Percentiles rank a stretch among this genome's conserved stretches.
These are phyloP conservation scores for Argya squamiceps DNA, from an alignment of 2,797 vertebrate species.

Conservation along the genomic window DNA sequence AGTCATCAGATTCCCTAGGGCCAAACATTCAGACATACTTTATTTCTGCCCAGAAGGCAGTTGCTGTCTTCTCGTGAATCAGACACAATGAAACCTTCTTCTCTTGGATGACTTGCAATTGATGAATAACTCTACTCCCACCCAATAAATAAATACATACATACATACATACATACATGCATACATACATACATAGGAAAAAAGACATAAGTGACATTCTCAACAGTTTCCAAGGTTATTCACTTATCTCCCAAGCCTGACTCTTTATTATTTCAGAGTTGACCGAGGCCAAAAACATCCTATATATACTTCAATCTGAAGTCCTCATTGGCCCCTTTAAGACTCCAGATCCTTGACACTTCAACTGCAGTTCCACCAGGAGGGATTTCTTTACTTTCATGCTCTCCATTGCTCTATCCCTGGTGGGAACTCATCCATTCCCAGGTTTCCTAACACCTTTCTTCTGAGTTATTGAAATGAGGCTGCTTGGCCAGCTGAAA, in stretches of 20 bases:
- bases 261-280: not conserved
- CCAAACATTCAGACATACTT: not conserved
- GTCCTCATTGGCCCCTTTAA: not conserved
- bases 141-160: not conserved
- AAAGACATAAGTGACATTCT: not conserved
- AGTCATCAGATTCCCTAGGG: not conserved
- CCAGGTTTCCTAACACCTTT: conserved; percentile 26
- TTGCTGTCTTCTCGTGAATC: not conserved
- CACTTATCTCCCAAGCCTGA: not conserved
- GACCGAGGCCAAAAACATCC: not conserved
- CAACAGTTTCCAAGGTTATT: not conserved
- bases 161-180: not conserved
- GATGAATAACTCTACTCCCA: not conserved
- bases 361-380: not conserved
- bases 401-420: not conserved
- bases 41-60: not conserved
- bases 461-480: conserved; percentile 57
- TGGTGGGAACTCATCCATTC: not conserved
- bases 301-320: not conserved
- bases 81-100: not conserved
- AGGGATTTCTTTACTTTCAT: conserved; percentile 27
- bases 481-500: conserved; percentile 38
- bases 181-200: not conserved
- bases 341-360: not conserved
- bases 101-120: not conserved